These are phyloP conservation scores for Eufriesea mexicana DNA, from an alignment of 1,140 invertebrate species.

Conservation along the genomic window DNA sequence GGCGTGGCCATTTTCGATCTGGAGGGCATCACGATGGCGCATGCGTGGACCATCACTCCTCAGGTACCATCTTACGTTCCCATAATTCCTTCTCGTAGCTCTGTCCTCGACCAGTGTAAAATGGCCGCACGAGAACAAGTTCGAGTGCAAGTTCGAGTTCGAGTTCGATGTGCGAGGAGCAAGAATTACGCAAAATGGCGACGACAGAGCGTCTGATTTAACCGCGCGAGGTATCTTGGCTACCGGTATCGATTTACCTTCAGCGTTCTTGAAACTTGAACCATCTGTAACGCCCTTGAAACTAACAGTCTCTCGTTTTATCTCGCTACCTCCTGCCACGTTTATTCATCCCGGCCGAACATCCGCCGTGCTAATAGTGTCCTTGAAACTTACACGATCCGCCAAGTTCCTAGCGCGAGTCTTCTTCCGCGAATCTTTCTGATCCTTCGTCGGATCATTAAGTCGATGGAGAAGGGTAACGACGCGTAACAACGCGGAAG, in stretches of 20 bases:
- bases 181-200: not conserved
- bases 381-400: conserved; percentile 39
- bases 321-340: conserved; percentile 28
- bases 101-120: too few species aligned
- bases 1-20: conserved; percentile 90
- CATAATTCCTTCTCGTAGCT: not conserved
- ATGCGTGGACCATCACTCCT: conserved; percentile 89
- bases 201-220: not conserved
- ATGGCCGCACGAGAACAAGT: too few species aligned
- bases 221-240: not conserved
- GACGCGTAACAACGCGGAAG: not conserved
- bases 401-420: not conserved
- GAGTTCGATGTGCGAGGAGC: too few species aligned
- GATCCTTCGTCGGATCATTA: not conserved
- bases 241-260: conserved; percentile 26
- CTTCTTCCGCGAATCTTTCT: not conserved
- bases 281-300: conserved; percentile 45
- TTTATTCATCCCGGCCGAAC: conserved; percentile 44
- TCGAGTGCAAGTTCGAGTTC: too few species aligned
- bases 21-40: conserved; percentile 86
- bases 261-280: conserved; percentile 47
- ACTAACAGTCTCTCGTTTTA: conserved; percentile 34
- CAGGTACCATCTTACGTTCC: conserved; percentile 67
- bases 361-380: conserved; percentile 20
- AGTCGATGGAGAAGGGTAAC: not conserved